phyloP scores from a whole-genome alignment of 2,888 invertebrate genomes.

The Drosophila recens region DNA sequence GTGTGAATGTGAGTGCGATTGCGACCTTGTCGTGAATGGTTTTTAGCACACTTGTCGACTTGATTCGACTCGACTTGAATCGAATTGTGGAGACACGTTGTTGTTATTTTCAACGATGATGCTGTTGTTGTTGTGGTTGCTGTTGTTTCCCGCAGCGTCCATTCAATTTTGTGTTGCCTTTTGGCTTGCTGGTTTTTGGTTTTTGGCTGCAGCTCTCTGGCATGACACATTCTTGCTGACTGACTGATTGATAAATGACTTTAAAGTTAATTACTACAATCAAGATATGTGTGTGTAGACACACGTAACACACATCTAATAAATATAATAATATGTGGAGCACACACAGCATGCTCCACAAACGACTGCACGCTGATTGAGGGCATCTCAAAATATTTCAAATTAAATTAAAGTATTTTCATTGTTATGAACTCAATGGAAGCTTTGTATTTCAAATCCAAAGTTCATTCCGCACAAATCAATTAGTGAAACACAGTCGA shows the following conservation, averaged over 20 bases:
- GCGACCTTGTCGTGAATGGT: slow-evolving; percentile 68
- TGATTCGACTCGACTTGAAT: slow-evolving; percentile 24
- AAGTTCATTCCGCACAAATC: too few species aligned
- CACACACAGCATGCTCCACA: slow-evolving; percentile 1
- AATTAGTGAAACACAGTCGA: too few species aligned
- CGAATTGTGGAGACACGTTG: slow-evolving; percentile 28
- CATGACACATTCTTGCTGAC: slow-evolving; percentile 71
- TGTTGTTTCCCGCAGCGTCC: slow-evolving; percentile 28
- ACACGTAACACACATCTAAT: slow-evolving; percentile 7
- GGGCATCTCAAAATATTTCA: neutral
- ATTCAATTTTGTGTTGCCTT: slow-evolving; percentile 30
- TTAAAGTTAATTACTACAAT: slow-evolving; percentile 70
- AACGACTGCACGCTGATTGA: neutral
- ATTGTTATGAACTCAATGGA: neutral
- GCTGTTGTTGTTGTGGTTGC: slow-evolving; percentile 14
- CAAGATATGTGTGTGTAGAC: slow-evolving; percentile 36
- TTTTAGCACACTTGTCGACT: slow-evolving; percentile 70
- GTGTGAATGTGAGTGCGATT: slow-evolving; percentile 12
- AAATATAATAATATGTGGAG: slow-evolving; percentile 12
- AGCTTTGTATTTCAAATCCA: neutral
- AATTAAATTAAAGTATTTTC: slow-evolving; percentile 2
- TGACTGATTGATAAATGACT: slow-evolving; percentile 74
- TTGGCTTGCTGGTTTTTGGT: slow-evolving; percentile 28
- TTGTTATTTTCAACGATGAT: slow-evolving; percentile 19
- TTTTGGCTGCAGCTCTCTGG: slow-evolving; percentile 34